These are phyloP conservation scores for Heteropelma amictum DNA, from an alignment of 2,888 invertebrate species.

Conservation along the genomic window DNA sequence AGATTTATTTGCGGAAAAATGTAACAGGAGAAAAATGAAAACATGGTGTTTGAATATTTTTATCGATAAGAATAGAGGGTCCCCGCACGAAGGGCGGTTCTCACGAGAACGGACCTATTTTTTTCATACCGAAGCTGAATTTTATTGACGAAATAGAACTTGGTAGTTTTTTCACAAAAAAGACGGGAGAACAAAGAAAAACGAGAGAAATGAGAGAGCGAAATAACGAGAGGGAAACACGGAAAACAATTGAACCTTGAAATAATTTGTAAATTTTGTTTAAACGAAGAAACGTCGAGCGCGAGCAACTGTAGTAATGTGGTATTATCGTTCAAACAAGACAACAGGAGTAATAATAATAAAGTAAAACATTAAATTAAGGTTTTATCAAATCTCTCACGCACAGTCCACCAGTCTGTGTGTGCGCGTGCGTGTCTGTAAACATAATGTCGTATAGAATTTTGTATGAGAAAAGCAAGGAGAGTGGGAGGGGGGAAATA, in stretches of 20 bases:
- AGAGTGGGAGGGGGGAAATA: slow-evolving; percentile 38
- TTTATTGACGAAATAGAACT: slow-evolving; percentile 53
- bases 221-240: not conserved
- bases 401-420: slow-evolving; percentile 45
- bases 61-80: slow-evolving; percentile 56
- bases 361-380: slow-evolving; percentile 42
- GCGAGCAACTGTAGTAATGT: slow-evolving; percentile 39
- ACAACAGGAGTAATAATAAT: slow-evolving; percentile 29
- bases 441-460: slow-evolving; percentile 65
- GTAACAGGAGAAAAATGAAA: slow-evolving; percentile 21
- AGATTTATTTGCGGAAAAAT: slow-evolving; percentile 52
- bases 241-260: slow-evolving; percentile 27
- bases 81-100: slow-evolving; percentile 53
- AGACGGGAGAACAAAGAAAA: not conserved
- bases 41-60: slow-evolving; percentile 59
- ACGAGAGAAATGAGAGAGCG: not conserved
- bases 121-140: slow-evolving; percentile 58
- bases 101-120: slow-evolving; percentile 56
- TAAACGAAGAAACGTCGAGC: slow-evolving; percentile 46
- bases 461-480: slow-evolving; percentile 66
- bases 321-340: slow-evolving; percentile 48
- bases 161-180: slow-evolving; percentile 36
- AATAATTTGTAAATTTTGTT: slow-evolving; percentile 58
- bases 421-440: slow-evolving; percentile 61
- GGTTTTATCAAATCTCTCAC: slow-evolving; percentile 57